A percentile compares a stretch with the other conserved stretches of the same genome.
Conservation (phyloP, 2,113 vertebrate species). For the Paramormyrops kingsleyae region DNA sequence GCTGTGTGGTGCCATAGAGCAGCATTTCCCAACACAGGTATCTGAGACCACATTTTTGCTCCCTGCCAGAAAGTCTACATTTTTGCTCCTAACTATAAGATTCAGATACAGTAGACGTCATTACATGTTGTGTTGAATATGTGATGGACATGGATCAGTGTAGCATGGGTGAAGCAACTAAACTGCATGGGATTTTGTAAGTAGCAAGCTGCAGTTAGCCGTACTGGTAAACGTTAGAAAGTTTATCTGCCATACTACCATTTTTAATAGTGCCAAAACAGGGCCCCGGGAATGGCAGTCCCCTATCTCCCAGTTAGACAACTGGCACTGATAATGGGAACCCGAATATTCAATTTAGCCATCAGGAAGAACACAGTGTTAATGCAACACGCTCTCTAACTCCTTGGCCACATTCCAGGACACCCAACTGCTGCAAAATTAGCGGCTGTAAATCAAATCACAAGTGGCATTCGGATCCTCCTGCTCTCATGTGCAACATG, state of each 20-base stretch:
- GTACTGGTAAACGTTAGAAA: background rate
- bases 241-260: background rate
- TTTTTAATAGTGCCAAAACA: background rate
- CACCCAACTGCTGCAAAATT: background rate
- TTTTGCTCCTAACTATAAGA: background rate
- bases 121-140: background rate
- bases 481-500: background rate
- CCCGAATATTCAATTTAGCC: background rate
- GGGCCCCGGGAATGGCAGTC: background rate
- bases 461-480: background rate
- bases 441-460: background rate
- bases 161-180: background rate
- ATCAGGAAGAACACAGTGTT: background rate
- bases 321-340: background rate
- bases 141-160: background rate
- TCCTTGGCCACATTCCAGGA: background rate
- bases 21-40: background rate
- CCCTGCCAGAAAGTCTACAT: background rate
- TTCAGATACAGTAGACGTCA: background rate
- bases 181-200: background rate
- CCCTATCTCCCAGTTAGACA: background rate
- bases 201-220: background rate
- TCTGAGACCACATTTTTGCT: background rate
- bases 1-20: background rate
- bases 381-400: background rate